Percentiles rank a stretch among this genome's conserved stretches.
phyloP scores from a whole-genome alignment of 2,797 vertebrate genomes.

The Gadopsis marmoratus region DNA sequence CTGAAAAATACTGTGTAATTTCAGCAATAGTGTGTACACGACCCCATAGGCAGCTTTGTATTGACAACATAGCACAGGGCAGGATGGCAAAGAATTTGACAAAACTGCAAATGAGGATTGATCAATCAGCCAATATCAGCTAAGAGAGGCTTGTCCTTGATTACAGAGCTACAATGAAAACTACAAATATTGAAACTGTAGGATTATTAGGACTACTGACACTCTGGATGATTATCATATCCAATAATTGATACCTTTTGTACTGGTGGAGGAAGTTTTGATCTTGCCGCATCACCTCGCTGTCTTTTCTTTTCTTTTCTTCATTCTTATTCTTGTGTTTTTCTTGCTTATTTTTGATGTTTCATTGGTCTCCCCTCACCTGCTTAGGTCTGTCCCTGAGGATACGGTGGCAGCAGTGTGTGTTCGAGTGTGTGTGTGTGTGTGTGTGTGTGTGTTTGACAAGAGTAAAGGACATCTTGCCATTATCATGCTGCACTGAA shows the following conservation, averaged over 20 bases:
- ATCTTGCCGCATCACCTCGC: neutral
- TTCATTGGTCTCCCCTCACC: conserved; percentile 34
- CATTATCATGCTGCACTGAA: conserved; percentile 67
- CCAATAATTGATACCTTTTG: conserved; percentile 5
- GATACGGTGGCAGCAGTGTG: conserved; percentile 7
- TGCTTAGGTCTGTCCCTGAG: conserved; percentile 16
- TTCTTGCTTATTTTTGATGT: conserved; percentile 16
- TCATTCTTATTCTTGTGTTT: conserved; percentile 2
- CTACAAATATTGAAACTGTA: neutral
- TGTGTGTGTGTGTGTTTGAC: conserved; percentile 24
- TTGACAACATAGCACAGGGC: neutral
- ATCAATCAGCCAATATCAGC: neutral
- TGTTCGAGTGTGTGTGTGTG: conserved; percentile 5
- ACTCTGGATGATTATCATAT: neutral
- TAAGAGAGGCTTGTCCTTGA: neutral
- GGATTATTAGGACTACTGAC: neutral
- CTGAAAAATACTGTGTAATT: no score
- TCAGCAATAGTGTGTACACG: neutral
- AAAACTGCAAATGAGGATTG: neutral
- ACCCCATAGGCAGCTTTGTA: neutral
- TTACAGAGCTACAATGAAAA: conserved; percentile 7
- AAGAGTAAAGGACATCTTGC: conserved; percentile 56
- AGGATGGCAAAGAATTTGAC: neutral
- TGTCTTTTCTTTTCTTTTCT: neutral
- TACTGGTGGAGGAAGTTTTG: neutral